These are phyloP conservation scores for Orientallactaga sibirica DNA, from an alignment of 2,797 vertebrate species.

Conservation along the genomic window DNA sequence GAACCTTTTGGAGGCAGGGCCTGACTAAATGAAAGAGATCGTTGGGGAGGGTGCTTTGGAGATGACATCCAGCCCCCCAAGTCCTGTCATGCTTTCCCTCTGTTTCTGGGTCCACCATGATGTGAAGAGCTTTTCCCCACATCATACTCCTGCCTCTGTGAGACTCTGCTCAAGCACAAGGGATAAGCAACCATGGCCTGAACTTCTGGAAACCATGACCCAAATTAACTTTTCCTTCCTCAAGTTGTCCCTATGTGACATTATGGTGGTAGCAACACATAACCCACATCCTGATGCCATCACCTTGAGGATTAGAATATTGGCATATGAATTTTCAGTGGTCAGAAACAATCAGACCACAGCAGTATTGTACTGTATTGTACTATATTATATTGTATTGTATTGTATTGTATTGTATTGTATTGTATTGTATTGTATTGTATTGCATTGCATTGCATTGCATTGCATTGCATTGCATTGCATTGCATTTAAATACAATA, in stretches of 20 bases:
- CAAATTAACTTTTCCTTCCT: background rate
- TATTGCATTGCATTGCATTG: background rate
- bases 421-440: background rate
- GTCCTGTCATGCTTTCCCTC: background rate
- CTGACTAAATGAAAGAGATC: background rate
- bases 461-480: constrained; percentile 4
- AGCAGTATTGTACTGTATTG: constrained; percentile 9
- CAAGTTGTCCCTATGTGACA: background rate
- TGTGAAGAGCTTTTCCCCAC: too few relatives aligned
- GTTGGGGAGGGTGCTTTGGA: too few relatives aligned
- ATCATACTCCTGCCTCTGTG: too few relatives aligned
- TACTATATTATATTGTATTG: background rate
- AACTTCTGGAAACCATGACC: background rate
- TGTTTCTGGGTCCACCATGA: too few relatives aligned
- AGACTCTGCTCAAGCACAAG: background rate
- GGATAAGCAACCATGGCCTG: background rate
- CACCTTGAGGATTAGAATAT: background rate
- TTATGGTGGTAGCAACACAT: background rate
- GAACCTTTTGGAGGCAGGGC: background rate
- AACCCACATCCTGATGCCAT: background rate
- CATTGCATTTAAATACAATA: background rate
- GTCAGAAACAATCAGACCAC: background rate
- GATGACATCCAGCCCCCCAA: background rate
- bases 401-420: background rate
- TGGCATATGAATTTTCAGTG: background rate